phyloP scores from a whole-genome alignment of 2,797 vertebrate species.

The Gymnothorax javanicus region DNA sequence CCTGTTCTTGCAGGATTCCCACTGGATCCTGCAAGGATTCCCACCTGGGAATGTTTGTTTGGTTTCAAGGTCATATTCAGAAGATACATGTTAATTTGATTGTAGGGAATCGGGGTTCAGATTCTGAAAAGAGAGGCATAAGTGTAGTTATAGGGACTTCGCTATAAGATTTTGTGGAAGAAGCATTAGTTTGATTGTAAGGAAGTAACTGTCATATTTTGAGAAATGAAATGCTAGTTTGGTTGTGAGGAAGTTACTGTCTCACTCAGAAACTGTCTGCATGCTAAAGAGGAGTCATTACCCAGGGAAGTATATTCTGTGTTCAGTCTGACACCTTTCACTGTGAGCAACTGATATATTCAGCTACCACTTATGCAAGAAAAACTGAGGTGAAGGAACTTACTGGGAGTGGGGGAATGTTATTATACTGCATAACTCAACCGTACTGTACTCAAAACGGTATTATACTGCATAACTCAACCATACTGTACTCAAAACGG shows the following conservation, averaged over 20 bases:
- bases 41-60: no score
- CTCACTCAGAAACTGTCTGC: neutral
- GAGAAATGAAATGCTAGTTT: neutral
- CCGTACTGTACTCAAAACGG: neutral
- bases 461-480: neutral
- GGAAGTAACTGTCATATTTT: no score
- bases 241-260: neutral
- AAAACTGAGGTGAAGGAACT: neutral
- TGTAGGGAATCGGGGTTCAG: no score
- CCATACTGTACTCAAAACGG: neutral
- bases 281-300: neutral
- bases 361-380: neutral
- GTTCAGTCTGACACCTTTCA: neutral
- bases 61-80: no score
- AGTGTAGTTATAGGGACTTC: no score
- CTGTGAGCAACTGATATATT: neutral
- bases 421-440: neutral
- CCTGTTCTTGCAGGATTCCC: no score
- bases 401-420: neutral
- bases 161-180: no score
- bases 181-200: no score
- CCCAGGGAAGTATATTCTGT: neutral
- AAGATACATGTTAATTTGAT: no score
- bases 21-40: no score
- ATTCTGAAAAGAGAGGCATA: no score